Evolutionary conservation across 2,888 invertebrate species (phyloP), one percentile per base, ranked within the genome.

Genomic region (Troides aeacus): DNA sequence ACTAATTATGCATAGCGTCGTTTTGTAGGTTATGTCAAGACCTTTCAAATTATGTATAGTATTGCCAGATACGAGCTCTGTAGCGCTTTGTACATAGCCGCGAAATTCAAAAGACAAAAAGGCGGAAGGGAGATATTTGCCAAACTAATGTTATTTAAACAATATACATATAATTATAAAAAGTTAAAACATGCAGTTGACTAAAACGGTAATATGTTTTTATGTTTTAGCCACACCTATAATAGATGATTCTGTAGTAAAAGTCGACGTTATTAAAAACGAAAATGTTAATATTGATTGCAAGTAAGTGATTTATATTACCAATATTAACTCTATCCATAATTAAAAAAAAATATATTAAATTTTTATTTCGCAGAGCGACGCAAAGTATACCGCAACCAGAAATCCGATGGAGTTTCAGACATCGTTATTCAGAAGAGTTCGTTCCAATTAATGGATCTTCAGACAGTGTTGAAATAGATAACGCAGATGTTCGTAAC

Each of bases 181-280:
- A 53, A 53, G 18, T 50, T 42, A 42, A 12, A 12, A 10, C 46
- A 15, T 15, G 46, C 15, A 46, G 15, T 46, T 15, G 12, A 15
- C 4, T 3, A 12, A 46, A 2, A 12, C 12, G 15, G 12, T n/a
- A 21, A 56, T 56, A 6, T n/a, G 0, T 64, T 70, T 69, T 57
- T 67, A 56, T 42, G 0, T 76, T 74, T 46, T 74, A 86, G 86
- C 77, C 66, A 10, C 42, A n/a, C 86, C 86, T 6, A 70, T 66
- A 70, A 79, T 87, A 60, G 72, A 81, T 36, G 79, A 82, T 72
- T 69, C 63, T 3, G 39, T 56, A 3, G 61, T 57, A 1, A 61
- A 66, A 67, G 59, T 79, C 17, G 57, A 56, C 0, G 74, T 70
- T 7, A 62, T 18, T 66, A 46, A 71, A 74, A 61, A 79, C 79